These are phyloP conservation scores for Cynopterus sphinx DNA, from an alignment of 2,797 vertebrate species.

Conservation along the genomic window DNA sequence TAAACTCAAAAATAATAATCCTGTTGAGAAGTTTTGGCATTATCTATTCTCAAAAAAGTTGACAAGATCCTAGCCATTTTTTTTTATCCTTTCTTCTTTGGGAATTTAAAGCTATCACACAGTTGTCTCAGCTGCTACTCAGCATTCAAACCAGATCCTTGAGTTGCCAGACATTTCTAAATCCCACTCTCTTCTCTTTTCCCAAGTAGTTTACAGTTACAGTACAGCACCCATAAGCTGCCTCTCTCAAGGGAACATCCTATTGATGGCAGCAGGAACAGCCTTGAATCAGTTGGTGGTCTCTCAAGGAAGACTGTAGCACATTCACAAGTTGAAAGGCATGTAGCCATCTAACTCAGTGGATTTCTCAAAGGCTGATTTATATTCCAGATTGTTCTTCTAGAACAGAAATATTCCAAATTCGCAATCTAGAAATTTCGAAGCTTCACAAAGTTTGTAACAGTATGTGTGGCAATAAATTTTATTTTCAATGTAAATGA, in stretches of 20 bases:
- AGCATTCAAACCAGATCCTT: slow-evolving; percentile 52
- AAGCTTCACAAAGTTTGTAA: not conserved
- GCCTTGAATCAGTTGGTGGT: slow-evolving; percentile 11
- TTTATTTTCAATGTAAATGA: not conserved
- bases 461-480: not conserved
- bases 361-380: not conserved
- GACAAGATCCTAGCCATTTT: not conserved
- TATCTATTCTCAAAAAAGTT: slow-evolving; percentile 8
- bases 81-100: slow-evolving; percentile 8
- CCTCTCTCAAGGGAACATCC: not conserved
- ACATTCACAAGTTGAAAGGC: not conserved
- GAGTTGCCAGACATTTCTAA: slow-evolving; percentile 58
- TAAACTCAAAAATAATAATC: slow-evolving; percentile 9
- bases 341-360: slow-evolving; percentile 57
- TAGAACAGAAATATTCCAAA: not conserved
- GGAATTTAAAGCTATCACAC: slow-evolving; percentile 58
- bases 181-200: slow-evolving; percentile 25
- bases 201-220: slow-evolving; percentile 45
- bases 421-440: not conserved
- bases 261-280: not conserved
- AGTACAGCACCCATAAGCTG: slow-evolving; percentile 30
- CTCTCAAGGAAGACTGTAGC: not conserved
- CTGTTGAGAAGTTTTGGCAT: not conserved
- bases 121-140: slow-evolving; percentile 75
- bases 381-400: not conserved